Percentiles rank a stretch among this genome's conserved stretches.
These are phyloP conservation scores for Tolmerus cingulatus DNA, from an alignment of 2,888 invertebrate genomes.

Conservation along the genomic window DNA sequence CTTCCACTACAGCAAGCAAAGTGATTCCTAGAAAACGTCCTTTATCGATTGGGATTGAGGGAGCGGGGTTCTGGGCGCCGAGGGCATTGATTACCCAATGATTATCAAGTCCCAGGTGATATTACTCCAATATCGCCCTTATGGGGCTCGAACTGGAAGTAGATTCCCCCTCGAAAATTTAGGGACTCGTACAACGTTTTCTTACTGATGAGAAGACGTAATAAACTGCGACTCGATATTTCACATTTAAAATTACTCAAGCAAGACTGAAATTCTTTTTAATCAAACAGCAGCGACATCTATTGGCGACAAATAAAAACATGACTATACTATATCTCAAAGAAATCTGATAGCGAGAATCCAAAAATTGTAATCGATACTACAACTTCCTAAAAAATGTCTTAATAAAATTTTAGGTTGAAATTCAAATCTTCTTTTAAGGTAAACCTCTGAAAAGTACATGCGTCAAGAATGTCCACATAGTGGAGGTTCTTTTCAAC, in stretches of 20 bases:
- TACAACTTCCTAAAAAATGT: too few species aligned
- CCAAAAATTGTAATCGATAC: too few species aligned
- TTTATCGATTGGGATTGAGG: not conserved
- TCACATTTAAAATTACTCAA: not conserved
- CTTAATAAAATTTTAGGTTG: too few species aligned
- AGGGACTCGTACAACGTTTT: not conserved
- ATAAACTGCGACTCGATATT: not conserved
- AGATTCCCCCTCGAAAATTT: not conserved
- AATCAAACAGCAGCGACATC: not conserved
- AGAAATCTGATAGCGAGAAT: too few species aligned
- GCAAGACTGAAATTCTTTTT: not conserved
- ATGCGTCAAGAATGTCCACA: too few species aligned
- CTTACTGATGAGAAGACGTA: not conserved
- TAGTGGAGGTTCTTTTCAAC: too few species aligned
- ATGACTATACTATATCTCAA: too few species aligned
- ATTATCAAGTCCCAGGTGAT: not conserved
- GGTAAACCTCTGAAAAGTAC: too few species aligned
- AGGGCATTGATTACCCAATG: not conserved
- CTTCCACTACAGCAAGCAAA: not conserved
- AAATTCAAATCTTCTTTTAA: too few species aligned
- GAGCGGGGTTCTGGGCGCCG: not conserved
- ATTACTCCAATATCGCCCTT: not conserved
- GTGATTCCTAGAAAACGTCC: not conserved
- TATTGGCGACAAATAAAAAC: too few species aligned
- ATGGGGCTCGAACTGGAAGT: not conserved